phyloP scores from a whole-genome alignment of 2,797 vertebrate species.

The Spinus pinus region DNA sequence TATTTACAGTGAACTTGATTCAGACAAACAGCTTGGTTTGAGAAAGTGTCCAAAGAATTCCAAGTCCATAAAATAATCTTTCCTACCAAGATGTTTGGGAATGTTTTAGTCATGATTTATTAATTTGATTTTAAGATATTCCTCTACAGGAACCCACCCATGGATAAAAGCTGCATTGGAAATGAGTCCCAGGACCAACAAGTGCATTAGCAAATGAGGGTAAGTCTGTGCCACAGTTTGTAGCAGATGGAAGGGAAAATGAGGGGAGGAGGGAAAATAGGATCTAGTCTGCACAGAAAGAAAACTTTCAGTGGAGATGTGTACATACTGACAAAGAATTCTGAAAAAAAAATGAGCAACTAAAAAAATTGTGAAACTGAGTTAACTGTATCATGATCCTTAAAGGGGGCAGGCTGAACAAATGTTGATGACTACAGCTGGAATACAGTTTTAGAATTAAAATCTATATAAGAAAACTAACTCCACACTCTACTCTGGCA shows the following conservation, averaged over 20 bases:
- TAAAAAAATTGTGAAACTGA: neutral
- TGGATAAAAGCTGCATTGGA: neutral
- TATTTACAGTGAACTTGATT: slow-evolving; percentile 48
- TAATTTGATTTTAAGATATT: neutral
- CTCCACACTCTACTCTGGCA: neutral
- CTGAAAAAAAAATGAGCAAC: neutral
- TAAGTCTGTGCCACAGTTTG: neutral
- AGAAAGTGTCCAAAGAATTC: neutral
- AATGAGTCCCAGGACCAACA: neutral
- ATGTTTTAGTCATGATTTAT: neutral
- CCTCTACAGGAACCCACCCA: neutral
- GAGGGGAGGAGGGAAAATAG: neutral
- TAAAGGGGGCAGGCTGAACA: neutral
- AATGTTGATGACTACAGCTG: neutral
- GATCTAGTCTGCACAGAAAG: neutral
- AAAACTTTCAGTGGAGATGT: neutral
- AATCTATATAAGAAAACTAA: neutral
- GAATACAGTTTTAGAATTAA: neutral
- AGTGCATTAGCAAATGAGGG: neutral
- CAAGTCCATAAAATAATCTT: neutral
- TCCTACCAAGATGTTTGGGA: neutral
- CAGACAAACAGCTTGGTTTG: neutral
- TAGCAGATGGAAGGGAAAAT: neutral
- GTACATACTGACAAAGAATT: neutral
- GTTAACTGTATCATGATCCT: neutral